Conservation (phyloP, 2,113 vertebrate genomes). For the Montifringilla adamsi region DNA sequence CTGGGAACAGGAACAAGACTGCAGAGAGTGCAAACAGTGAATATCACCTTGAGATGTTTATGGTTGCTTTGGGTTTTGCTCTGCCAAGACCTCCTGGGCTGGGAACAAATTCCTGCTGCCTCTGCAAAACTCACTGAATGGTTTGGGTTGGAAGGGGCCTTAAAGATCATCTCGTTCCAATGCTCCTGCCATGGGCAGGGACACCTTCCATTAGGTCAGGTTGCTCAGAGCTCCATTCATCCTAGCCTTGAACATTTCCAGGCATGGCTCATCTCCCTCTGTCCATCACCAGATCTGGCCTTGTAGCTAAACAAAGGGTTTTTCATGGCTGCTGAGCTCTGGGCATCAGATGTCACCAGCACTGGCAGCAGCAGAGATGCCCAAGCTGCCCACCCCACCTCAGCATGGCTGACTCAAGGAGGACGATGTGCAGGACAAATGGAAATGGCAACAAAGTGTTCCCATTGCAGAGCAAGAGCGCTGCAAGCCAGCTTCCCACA, state of each 20-base stretch:
- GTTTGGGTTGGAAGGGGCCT: not conserved
- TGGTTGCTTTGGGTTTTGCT: not conserved
- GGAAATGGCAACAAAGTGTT: not conserved
- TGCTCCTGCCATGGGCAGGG: not conserved
- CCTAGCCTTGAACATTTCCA: not conserved
- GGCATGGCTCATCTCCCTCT: not conserved
- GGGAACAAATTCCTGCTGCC: not conserved
- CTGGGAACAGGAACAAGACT: not conserved
- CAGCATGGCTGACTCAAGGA: not conserved
- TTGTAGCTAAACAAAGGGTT: rapidly evolving
- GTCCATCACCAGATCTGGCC: not conserved
- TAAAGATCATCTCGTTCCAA: not conserved
- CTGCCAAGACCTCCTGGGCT: not conserved
- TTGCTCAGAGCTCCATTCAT: not conserved
- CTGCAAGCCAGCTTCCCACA: not conserved
- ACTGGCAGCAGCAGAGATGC: rapidly evolving
- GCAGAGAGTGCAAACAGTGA: not conserved
- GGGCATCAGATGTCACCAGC: rapidly evolving
- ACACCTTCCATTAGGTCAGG: not conserved
- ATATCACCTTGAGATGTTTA: not conserved
- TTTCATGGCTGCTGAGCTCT: not conserved
- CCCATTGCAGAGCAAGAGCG: rapidly evolving
- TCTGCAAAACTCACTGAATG: not conserved
- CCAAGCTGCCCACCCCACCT: not conserved
- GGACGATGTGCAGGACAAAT: not conserved